Conservation (phyloP, 2,888 invertebrate species). For the Rhaphigaster nebulosa region DNA sequence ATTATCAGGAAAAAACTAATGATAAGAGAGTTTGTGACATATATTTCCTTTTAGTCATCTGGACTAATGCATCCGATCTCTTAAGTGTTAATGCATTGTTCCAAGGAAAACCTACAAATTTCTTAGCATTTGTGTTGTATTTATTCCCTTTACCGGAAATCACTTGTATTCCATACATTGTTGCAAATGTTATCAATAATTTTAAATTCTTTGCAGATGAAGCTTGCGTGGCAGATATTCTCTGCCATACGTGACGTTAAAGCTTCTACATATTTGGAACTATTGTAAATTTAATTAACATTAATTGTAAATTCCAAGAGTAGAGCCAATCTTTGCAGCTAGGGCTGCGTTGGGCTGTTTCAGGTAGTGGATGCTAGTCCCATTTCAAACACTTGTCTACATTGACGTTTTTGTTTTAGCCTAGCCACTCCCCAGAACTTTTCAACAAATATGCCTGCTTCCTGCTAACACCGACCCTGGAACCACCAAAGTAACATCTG, state of each 20-base stretch:
- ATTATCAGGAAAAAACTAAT: background rate
- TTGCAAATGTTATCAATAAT: background rate
- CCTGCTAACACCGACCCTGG: background rate
- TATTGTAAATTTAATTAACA: background rate
- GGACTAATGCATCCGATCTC: background rate
- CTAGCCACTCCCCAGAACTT: background rate
- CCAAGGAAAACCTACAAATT: background rate
- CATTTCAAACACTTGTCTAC: background rate
- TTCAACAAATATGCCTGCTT: background rate
- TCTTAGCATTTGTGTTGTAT: too few species aligned
- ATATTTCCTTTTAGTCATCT: background rate
- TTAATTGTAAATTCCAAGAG: background rate
- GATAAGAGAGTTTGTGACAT: background rate
- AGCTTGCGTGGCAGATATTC: too few species aligned
- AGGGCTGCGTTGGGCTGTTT: background rate
- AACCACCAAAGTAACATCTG: background rate
- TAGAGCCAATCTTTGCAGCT: background rate
- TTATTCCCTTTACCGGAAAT: too few species aligned
- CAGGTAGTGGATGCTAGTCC: background rate
- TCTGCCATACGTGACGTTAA: background rate
- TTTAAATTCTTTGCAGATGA: background rate
- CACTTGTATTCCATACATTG: background rate
- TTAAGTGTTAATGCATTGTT: background rate
- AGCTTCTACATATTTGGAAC: background rate
- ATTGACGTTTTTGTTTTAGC: background rate